Base-by-base conservation (phyloP, 2,113 vertebrate species). In the Cochlearius cochlearius region DNA sequence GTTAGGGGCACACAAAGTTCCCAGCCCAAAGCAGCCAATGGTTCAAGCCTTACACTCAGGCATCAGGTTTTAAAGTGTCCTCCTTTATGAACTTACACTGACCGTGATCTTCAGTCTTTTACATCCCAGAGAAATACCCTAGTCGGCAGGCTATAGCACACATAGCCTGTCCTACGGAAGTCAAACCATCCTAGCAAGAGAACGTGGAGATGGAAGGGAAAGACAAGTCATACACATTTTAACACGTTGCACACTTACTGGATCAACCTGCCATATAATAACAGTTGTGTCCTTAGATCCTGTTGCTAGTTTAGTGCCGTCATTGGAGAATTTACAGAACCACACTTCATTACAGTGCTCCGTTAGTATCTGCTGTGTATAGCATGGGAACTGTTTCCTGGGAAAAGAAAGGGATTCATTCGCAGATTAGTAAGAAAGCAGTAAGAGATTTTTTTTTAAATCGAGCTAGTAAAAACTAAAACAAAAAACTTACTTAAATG, bases 261-360 rank as follows among this genome's bases (percentile, higher is more conserved):
- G 97, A 98, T 99, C 99, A 62, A 99, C 99, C 75, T 99, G 99
- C 99, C 99, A 99, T 96, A 99, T 98, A 87, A 99, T 99, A 93
- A 99, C 99, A 69, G 99, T 99, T 66, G 99, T 99, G 96, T 99
- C 99, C 98, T 99, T 99, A 86, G 99, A 99, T 94, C 99, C 99
- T 14, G 99, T 99, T 90, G 99, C 99, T 98, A 99, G 98, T 98
- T 99, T 99, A 96, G 99, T 99, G 98, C 99, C 99, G 3, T 99
- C 99, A 4, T 99, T 99, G 96, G 99, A 99, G 97, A 99, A 99
- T 97, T 99, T 99, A 98, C 99, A 99, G 98, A 99, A 99, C 99
- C 99, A 99, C 39, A 99, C 99, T 98, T 99, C 99, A 68, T 99
- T 99, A 98, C 99, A 99, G 98, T 99, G 99, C 90, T 99, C 99